phyloP scores from a whole-genome alignment of 1,140 invertebrate genomes.

The Hesperophylax magnus region DNA sequence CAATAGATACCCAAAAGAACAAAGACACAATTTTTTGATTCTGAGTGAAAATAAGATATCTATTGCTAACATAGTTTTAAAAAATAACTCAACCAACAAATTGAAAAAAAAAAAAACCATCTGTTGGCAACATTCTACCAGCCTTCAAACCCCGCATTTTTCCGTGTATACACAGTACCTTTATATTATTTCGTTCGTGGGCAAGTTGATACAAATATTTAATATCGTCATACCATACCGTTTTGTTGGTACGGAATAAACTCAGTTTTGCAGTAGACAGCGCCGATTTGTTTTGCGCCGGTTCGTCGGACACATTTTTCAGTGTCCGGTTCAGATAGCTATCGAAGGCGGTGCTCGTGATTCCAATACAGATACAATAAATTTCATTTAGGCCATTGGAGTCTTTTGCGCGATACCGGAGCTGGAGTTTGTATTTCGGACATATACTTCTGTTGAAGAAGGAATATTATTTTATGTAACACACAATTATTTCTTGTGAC shows the following conservation, averaged over 20 bases:
- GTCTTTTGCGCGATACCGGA: background rate
- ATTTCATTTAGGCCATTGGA: constrained; percentile 24
- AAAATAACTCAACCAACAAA: no score
- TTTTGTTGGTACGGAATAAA: constrained; percentile 43
- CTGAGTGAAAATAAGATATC: no score
- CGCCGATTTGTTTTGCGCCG: constrained; percentile 20
- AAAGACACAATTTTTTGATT: no score
- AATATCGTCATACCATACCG: constrained; percentile 37
- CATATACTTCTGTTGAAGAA: no score
- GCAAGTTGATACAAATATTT: constrained; percentile 50
- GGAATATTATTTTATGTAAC: no score
- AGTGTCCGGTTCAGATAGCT: constrained; percentile 6
- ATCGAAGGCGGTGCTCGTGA: background rate
- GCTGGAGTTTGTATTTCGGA: background rate
- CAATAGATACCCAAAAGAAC: no score
- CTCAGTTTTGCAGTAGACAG: constrained; percentile 5
- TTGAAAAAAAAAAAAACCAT: no score
- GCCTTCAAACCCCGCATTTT: constrained; percentile 4
- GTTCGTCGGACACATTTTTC: constrained; percentile 21
- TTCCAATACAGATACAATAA: constrained; percentile 14
- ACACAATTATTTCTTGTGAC: no score
- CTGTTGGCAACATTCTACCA: background rate
- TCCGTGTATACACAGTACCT: background rate
- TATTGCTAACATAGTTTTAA: no score
- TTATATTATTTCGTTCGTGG: constrained; percentile 37